These are phyloP conservation scores for Tetrax tetrax DNA, from an alignment of 2,113 vertebrate genomes.

Conservation along the genomic window DNA sequence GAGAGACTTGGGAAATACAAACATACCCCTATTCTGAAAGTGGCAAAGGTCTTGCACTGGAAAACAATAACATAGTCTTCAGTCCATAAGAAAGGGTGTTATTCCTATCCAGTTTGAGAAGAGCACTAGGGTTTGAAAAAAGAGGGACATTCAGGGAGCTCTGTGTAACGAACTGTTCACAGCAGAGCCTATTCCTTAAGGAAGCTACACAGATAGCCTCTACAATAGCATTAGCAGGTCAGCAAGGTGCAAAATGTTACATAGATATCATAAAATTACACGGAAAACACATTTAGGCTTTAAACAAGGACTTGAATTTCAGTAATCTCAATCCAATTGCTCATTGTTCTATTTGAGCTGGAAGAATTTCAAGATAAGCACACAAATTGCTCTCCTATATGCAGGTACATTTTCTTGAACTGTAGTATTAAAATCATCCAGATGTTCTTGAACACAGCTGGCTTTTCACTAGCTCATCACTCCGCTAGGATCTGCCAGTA, in stretches of 20 bases:
- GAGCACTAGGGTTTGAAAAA: neutral
- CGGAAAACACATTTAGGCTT: neutral
- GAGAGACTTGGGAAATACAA: neutral
- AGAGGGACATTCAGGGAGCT: neutral
- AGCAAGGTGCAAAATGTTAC: neutral
- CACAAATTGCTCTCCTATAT: neutral
- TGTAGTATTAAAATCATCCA: slow-evolving; percentile 12
- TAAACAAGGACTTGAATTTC: neutral
- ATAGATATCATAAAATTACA: neutral
- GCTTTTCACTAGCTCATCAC: slow-evolving; percentile 2
- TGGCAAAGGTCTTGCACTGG: neutral
- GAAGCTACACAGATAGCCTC: neutral
- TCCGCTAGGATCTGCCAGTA: slow-evolving; percentile 14
- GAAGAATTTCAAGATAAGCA: neutral
- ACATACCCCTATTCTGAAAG: neutral
- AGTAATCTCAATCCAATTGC: neutral
- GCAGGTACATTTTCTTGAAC: slow-evolving; percentile 32
- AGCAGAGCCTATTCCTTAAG: neutral
- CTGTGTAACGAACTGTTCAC: neutral
- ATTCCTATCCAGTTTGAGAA: neutral
- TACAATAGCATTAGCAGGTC: neutral
- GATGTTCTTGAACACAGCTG: slow-evolving; percentile 40
- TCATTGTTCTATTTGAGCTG: neutral
- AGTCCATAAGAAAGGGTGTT: neutral
- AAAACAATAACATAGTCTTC: neutral